Percentiles rank a stretch among this genome's conserved stretches.
Conservation (phyloP, 2,797 vertebrate genomes). For the Muraenolepis orangiensis region DNA sequence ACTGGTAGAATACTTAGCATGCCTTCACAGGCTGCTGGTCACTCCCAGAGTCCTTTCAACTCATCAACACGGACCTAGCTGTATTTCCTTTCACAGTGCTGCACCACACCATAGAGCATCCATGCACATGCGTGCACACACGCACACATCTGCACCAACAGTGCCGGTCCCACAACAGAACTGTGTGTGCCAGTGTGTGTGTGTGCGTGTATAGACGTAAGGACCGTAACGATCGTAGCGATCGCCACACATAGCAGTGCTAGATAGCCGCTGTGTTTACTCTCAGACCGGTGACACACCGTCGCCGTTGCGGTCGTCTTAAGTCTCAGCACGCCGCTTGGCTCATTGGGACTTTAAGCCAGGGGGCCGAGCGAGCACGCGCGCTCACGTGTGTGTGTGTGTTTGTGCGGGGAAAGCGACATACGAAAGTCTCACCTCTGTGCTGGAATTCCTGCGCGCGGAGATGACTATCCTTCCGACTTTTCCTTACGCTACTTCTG, state of each 20-base stretch:
- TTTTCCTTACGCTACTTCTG: conserved; percentile 44
- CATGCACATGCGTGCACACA: too few relatives aligned
- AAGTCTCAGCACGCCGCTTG: conserved; percentile 31
- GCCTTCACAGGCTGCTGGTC: conserved; percentile 40
- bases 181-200: conserved; percentile 30
- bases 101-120: conserved; percentile 23
- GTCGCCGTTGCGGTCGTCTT: conserved; percentile 49
- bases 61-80: not conserved
- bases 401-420: conserved; percentile 50
- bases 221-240: conserved; percentile 44
- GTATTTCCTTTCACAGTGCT: conserved; percentile 30
- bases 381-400: too few relatives aligned
- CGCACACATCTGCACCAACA: too few relatives aligned
- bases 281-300: conserved; percentile 67
- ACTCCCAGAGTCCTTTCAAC: conserved; percentile 32
- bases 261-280: conserved; percentile 63
- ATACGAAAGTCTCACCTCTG: conserved; percentile 71
- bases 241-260: conserved; percentile 56
- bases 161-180: conserved; percentile 38
- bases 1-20: conserved; percentile 65
- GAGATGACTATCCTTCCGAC: conserved; percentile 50
- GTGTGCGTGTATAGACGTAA: conserved; percentile 9
- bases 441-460: conserved; percentile 71
- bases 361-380: conserved; percentile 53
- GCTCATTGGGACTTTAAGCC: conserved; percentile 33